These are phyloP conservation scores for Apeira syringaria DNA, from an alignment of 2,888 invertebrate genomes.

Conservation along the genomic window DNA sequence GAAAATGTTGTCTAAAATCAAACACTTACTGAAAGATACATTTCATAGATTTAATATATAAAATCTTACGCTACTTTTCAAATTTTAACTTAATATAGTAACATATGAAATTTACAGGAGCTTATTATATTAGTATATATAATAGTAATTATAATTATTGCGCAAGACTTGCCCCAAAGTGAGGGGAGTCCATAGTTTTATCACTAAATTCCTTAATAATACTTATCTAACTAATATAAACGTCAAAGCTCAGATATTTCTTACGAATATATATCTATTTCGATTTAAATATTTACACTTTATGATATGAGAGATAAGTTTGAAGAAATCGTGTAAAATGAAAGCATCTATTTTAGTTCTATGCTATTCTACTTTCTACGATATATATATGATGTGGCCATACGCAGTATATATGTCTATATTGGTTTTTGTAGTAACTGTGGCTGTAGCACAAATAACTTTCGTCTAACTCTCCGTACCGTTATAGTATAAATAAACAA, in stretches of 20 bases:
- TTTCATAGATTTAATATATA: slow-evolving; percentile 83
- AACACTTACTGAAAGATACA: slow-evolving; percentile 66
- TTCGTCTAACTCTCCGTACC: too few species aligned
- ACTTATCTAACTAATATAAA: slow-evolving; percentile 73
- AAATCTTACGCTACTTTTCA: slow-evolving; percentile 80
- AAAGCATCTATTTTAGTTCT: slow-evolving; percentile 61
- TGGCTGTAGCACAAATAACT: too few species aligned
- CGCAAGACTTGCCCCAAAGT: slow-evolving; percentile 66
- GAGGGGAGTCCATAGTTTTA: slow-evolving; percentile 64
- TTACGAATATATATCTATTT: slow-evolving; percentile 70
- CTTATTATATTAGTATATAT: slow-evolving; percentile 74
- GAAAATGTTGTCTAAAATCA: slow-evolving; percentile 51
- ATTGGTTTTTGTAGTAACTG: too few species aligned
- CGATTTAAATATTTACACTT: slow-evolving; percentile 66
- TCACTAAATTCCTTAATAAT: slow-evolving; percentile 73
- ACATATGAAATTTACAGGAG: slow-evolving; percentile 82
- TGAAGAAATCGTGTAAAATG: slow-evolving; percentile 59
- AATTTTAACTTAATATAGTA: slow-evolving; percentile 78
- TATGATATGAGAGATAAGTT: slow-evolving; percentile 76
- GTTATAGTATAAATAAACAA: too few species aligned
- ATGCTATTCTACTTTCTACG: slow-evolving; percentile 31
- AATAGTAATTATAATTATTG: slow-evolving; percentile 81
- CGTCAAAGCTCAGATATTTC: slow-evolving; percentile 82
- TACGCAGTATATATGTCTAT: too few species aligned
- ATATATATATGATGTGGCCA: too few species aligned